These are phyloP conservation scores for Callithrix jacchus DNA, from an alignment of 2,113 vertebrate species.

Conservation along the genomic window DNA sequence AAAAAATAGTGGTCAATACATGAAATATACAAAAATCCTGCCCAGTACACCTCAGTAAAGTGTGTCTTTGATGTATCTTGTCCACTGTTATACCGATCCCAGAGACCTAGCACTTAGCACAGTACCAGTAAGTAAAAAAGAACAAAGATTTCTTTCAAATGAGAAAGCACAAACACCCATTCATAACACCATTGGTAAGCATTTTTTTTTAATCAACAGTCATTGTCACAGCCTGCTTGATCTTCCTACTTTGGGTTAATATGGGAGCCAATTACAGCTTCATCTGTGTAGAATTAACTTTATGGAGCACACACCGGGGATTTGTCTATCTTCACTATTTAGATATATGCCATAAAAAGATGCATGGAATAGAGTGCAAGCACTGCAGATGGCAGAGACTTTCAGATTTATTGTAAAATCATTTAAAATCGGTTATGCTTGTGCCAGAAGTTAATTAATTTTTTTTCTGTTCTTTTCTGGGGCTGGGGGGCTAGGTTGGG, in stretches of 20 bases:
- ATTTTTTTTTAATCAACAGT: constrained; percentile 75
- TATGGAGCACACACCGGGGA: constrained; percentile 82
- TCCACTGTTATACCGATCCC: neutral
- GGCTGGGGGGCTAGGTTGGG: constrained; percentile 65
- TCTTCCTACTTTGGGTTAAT: constrained; percentile 83
- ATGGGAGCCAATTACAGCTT: constrained; percentile 85
- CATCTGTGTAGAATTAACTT: constrained; percentile 88
- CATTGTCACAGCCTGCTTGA: constrained; percentile 78
- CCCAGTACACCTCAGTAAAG: neutral
- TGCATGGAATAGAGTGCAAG: constrained; percentile 68
- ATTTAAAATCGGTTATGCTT: constrained; percentile 80
- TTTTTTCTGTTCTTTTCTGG: constrained; percentile 57
- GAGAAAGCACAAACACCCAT: constrained; percentile 65
- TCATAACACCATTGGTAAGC: constrained; percentile 60
- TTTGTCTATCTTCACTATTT: constrained; percentile 83
- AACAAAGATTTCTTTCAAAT: constrained; percentile 47
- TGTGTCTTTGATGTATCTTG: neutral
- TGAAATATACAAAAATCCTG: neutral
- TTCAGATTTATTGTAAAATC: constrained; percentile 82
- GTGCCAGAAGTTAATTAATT: constrained; percentile 85
- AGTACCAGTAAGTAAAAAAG: neutral
- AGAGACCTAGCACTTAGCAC: neutral
- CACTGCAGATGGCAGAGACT: constrained; percentile 77
- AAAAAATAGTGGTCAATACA: neutral
- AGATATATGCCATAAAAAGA: constrained; percentile 83